Evolutionary conservation across 2,113 vertebrate species (phyloP), one percentile per base, ranked within the genome.

Genomic region (Esox niger): DNA sequence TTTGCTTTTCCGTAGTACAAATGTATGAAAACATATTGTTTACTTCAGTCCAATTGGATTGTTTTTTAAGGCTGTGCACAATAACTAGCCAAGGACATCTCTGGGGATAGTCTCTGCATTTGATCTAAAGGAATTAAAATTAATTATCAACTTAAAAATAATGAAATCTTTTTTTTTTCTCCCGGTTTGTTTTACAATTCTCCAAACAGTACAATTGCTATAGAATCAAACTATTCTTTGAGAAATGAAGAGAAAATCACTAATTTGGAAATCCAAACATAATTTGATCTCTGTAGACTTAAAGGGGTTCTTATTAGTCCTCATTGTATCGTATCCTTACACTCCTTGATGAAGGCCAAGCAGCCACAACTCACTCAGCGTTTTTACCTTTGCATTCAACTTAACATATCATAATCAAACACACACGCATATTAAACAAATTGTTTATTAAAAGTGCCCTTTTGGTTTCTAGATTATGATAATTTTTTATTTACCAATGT

Each of bases 41-140:
- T 84, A 83, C 71, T 76, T 26, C 17, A 79, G 68, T 57, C 64
- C 47, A 62, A 76, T 74, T 77, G 71, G 80, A 81, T n/a, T n/a
- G n/a, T n/a, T n/a, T n/a, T n/a, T n/a, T 77, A 78, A 84, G 69
- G 74, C 75, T 47, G 46, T 69, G 77, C 76, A 72, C 62, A 87
- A 79, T 70, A 73, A 78, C 77, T 82, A 77, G 49, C 79, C 76
- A 66, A 80, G 70, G 43, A 46, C 67, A 38, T 87, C 91, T 84
- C 84, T 6, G 21, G 88, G 88, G 89, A 87, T 64, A 13, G 61
- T 54, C 70, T 79, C 64, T 75, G 82, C 81, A 85, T 90, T 85
- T 89, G 82, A 90, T 91, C 85, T 88, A 58, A 89, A 86, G 84
- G 85, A 89, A 91, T 90, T 88, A 88, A 88, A 87, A 89, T 85